Evolutionary conservation across 2,888 invertebrate species (phyloP).

Genomic region (Parapristionchus giblindavisi): DNA sequence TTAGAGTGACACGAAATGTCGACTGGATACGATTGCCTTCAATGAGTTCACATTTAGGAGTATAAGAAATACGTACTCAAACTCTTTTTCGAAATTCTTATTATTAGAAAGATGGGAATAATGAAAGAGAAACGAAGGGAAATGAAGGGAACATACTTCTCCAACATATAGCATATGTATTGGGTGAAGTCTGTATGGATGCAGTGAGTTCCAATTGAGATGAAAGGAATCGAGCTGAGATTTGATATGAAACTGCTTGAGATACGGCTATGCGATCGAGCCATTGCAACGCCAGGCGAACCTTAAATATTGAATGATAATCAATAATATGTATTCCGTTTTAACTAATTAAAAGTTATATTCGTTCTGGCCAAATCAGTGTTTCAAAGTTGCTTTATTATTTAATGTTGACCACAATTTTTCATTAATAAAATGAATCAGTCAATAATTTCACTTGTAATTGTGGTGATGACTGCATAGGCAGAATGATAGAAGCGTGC

Average conservation of each 20-base stretch:
- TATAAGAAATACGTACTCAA: not conserved
- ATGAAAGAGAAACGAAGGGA: not conserved
- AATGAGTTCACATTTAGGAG: not conserved
- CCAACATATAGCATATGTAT: conserved; percentile 35
- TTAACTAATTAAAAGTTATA: too few species aligned
- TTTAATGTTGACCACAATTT: too few species aligned
- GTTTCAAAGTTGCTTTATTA: too few species aligned
- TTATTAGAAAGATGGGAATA: not conserved
- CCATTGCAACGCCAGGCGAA: conserved; percentile 31
- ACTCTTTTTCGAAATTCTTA: not conserved
- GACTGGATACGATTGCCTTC: conserved; percentile 32
- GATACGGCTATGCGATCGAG: conserved; percentile 26
- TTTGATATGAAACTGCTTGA: conserved; percentile 27
- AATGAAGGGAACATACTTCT: conserved; percentile 25
- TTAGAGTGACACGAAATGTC: conserved; percentile 32
- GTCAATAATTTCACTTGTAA: not conserved
- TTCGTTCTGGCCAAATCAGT: too few species aligned
- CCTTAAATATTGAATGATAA: not conserved
- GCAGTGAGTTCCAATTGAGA: conserved; percentile 25
- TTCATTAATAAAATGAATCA: not conserved
- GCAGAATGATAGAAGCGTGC: conserved; percentile 23
- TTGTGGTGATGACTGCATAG: conserved; percentile 34
- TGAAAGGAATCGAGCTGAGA: conserved; percentile 38
- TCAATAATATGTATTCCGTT: too few species aligned
- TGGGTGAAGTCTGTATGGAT: conserved; percentile 18